Conservation (phyloP, 2,888 invertebrate genomes). For the Lathronympha strigana region DNA sequence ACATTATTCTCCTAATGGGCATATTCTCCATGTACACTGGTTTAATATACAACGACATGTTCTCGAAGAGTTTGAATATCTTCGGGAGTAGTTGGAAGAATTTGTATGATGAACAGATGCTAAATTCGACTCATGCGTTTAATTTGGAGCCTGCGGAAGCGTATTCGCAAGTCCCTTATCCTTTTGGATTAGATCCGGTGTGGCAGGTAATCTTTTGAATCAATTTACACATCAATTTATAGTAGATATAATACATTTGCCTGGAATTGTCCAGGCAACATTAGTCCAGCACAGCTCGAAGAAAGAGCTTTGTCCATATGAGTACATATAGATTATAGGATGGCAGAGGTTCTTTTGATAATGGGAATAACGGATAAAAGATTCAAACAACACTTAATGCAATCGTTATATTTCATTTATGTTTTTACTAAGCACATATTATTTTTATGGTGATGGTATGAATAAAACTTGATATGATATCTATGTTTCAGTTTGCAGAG, state of each 20-base stretch:
- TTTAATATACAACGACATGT: conserved; percentile 89
- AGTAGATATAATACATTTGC: no score
- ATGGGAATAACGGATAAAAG: no score
- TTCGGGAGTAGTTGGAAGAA: conserved; percentile 87
- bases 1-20: conserved; percentile 90
- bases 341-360: no score
- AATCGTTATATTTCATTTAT: background rate
- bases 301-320: no score
- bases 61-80: conserved; percentile 88
- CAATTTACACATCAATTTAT: no score
- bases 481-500: conserved; percentile 74
- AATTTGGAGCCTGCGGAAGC: conserved; percentile 76
- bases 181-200: conserved; percentile 89
- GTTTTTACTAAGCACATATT: background rate
- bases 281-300: no score
- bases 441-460: background rate
- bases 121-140: conserved; percentile 59
- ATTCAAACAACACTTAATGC: no score
- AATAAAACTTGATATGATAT: conserved; percentile 23
- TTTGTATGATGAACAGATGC: conserved; percentile 64
- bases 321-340: no score
- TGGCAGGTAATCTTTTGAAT: no score
- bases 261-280: no score
- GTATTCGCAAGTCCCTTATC: conserved; percentile 83
- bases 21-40: conserved; percentile 90